phyloP scores from a whole-genome alignment of 2,888 invertebrate genomes.

The Nomada fucata region DNA sequence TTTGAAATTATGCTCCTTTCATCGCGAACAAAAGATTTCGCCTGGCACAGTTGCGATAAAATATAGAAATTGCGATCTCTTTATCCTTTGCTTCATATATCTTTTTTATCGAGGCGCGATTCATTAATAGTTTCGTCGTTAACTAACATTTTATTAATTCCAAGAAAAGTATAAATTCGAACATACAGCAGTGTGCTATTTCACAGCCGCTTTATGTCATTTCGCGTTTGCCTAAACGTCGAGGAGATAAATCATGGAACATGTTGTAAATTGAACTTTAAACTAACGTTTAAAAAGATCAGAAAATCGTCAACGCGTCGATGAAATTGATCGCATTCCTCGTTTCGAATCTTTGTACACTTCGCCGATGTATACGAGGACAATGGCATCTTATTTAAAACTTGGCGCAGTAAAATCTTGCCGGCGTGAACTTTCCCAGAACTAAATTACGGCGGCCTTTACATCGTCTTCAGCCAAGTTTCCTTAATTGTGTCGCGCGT shows the following conservation, averaged over 20 bases:
- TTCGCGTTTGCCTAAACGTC: background rate
- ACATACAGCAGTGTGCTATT: background rate
- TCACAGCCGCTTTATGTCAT: background rate
- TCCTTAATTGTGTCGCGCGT: constrained; percentile 21
- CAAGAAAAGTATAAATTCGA: background rate
- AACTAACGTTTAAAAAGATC: background rate
- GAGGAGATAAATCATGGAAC: too few relatives aligned
- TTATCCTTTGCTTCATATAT: background rate
- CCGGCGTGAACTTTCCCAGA: background rate
- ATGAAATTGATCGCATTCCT: too few relatives aligned
- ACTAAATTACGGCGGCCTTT: constrained; percentile 11
- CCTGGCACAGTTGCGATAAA: constrained; percentile 2
- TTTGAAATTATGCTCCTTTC: background rate
- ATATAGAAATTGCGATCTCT: background rate
- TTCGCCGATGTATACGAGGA: background rate
- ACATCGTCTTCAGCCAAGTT: background rate
- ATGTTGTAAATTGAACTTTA: background rate
- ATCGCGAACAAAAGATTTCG: background rate
- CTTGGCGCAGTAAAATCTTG: background rate
- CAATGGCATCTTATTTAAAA: background rate
- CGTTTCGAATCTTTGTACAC: background rate
- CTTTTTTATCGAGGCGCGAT: background rate
- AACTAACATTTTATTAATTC: background rate
- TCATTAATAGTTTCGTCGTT: constrained; percentile 9
- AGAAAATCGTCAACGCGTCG: too few relatives aligned